Evolutionary conservation across 2,113 vertebrate species (phyloP).

Genomic region (Hyperopisus bebe): DNA sequence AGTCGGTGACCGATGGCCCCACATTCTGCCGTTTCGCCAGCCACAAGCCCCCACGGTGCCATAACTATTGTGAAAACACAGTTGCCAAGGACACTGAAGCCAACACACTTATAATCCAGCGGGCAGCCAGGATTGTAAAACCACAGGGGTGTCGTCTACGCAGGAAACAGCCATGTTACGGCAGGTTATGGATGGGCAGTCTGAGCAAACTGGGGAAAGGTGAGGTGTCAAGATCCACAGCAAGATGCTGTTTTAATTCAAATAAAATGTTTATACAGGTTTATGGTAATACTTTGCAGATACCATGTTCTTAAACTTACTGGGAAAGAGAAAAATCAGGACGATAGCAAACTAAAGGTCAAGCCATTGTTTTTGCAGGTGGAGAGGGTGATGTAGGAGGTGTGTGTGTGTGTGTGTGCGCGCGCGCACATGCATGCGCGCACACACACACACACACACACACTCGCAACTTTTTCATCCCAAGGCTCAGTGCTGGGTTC

Average conservation of each 20-base stretch:
- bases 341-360: neutral
- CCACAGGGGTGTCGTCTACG: neutral
- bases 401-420: slow-evolving; percentile 3
- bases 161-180: neutral
- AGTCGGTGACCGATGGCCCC: neutral
- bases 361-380: slow-evolving; percentile 11
- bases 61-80: slow-evolving; percentile 1
- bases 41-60: neutral
- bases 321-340: neutral
- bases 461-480: neutral
- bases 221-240: neutral
- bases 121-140: neutral
- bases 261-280: neutral
- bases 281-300: neutral
- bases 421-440: neutral
- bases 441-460: no score
- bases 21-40: neutral
- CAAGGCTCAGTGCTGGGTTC: slow-evolving; percentile 24
- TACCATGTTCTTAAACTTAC: neutral
- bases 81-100: neutral
- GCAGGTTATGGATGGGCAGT: neutral
- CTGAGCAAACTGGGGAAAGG: neutral
- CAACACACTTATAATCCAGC: neutral
- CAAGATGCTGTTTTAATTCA: neutral
- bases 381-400: neutral